Conservation (phyloP, 1,140 invertebrate species). For the Berghia stephanieae region DNA sequence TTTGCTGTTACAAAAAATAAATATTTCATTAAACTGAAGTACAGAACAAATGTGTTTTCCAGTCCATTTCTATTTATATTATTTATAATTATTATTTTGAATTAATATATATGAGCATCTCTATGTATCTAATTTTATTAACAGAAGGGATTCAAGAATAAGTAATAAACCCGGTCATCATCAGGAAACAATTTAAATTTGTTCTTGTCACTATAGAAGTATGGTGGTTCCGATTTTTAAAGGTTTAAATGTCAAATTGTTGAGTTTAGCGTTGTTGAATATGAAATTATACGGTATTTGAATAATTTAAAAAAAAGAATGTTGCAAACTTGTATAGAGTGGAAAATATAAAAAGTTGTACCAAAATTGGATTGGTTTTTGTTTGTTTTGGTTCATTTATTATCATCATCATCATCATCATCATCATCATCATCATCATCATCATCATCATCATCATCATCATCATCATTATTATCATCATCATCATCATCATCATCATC, state of each 20-base stretch:
- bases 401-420: neutral
- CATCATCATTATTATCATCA: slow-evolving; percentile 24
- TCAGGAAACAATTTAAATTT: neutral
- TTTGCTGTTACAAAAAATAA: too few species aligned
- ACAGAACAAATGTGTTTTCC: too few species aligned
- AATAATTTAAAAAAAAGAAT: neutral
- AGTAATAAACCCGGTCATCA: too few species aligned
- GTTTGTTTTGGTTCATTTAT: neutral
- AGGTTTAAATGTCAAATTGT: slow-evolving; percentile 70
- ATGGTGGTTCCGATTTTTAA: slow-evolving; percentile 72
- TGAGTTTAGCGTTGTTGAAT: neutral
- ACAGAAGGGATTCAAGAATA: neutral
- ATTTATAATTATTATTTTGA: neutral
- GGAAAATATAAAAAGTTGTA: too few species aligned
- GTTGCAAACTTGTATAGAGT: too few species aligned
- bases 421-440: slow-evolving; percentile 18
- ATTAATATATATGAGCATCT: neutral
- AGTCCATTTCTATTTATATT: too few species aligned
- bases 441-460: slow-evolving; percentile 32
- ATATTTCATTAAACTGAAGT: too few species aligned
- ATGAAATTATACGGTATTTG: neutral
- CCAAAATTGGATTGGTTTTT: neutral
- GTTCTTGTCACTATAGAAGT: neutral
- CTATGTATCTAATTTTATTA: neutral
- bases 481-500: slow-evolving; percentile 35